A percentile compares a stretch with the other conserved stretches of the same genome.
phyloP scores from a whole-genome alignment of 2,113 vertebrate species.

The Prolemur simus region DNA sequence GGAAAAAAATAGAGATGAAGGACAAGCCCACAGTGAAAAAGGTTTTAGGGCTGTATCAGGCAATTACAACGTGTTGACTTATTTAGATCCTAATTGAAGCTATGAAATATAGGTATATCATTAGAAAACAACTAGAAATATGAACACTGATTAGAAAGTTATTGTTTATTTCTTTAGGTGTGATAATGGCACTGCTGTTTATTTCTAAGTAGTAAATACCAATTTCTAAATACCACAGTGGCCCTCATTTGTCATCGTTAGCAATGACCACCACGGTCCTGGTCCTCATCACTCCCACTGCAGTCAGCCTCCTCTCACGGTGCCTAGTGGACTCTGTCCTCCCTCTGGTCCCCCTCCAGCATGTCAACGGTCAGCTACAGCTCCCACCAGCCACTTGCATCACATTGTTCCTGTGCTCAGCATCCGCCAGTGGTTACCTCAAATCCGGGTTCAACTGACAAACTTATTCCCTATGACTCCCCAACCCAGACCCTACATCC shows the following conservation, averaged over 20 bases:
- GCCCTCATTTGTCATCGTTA: not conserved
- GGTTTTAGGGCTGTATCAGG: not conserved
- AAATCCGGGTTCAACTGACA: not conserved
- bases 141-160: not conserved
- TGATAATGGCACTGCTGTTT: not conserved
- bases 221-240: not conserved
- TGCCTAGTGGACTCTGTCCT: not conserved
- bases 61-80: not conserved
- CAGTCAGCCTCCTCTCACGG: not conserved
- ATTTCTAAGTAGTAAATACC: not conserved
- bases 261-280: accelerated
- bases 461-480: not conserved
- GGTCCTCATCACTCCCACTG: not conserved
- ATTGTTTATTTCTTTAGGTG: not conserved
- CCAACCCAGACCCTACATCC: not conserved
- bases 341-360: not conserved
- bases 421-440: not conserved
- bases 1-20: not conserved
- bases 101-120: not conserved
- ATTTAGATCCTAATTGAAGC: not conserved
- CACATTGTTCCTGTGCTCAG: not conserved
- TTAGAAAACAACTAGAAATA: not conserved
- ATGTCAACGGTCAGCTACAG: accelerated
- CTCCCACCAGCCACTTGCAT: not conserved
- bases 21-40: not conserved